Evolutionary conservation across 2,113 vertebrate species (phyloP), one percentile per base, ranked within the genome.

Genomic region (Etia nguti): DNA sequence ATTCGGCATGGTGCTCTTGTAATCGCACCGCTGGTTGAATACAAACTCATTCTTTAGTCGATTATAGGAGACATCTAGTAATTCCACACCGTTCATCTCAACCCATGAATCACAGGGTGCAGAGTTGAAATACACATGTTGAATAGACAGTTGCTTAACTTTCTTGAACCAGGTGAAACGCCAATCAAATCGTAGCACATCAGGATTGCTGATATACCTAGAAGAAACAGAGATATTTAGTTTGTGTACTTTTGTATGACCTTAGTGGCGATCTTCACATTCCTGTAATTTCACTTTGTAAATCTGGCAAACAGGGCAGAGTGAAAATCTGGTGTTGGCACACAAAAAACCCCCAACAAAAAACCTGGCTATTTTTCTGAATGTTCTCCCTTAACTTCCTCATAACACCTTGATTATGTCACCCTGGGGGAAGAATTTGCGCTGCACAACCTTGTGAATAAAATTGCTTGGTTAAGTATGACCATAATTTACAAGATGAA

Each of bases 181-280:
- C 97, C 97, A 97, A 93, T 98, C 97, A 3, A 97, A 98, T 1
- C 97, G 94, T 80, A 98, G 92, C 41, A 98, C 84, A 38, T 98
- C 97, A 0, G 97, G 97, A 90, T 98, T 98, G 84, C 96, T 97
- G 88, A 98, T 97, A 52, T 97, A 97, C 95, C 96, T 97, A 31
- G 13, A 90, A 87, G 75, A 89, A 43, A 90, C 6, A 73, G 18
- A 84, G 24, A 73, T 43, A 46, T 50, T 22, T 38, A 68, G 46
- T 46, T 60, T 82, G 7, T 3, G 0, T n/a, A 31, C 13, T 60
- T 82, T 10, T 34, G 16, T 10, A n/a, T 50, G 46, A 77, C 70
- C 26, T 77, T 31, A 77, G 46, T 52, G 8, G 26, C 13, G 46
- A 77, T 16, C 43, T 77, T 77, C 10, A 50, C 10, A 31, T 77